phyloP scores from a whole-genome alignment of 35 echinoderm and acorn worm species.

The Eucidaris tribuloides region DNA sequence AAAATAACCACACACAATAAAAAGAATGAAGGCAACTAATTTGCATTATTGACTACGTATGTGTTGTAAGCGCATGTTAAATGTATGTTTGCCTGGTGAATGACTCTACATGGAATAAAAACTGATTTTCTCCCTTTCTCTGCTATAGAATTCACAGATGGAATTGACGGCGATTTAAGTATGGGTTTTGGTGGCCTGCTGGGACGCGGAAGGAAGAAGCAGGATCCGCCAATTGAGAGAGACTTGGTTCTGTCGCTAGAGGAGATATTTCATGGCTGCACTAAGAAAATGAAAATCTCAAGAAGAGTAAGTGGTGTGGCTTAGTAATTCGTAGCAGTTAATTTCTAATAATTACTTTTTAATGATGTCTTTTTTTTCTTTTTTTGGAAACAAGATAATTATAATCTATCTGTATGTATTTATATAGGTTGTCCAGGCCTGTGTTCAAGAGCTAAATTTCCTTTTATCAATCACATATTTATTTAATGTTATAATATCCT shows the following conservation, averaged over 20 bases:
- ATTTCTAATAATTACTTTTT: slow-evolving; percentile 21
- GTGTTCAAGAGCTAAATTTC: slow-evolving; percentile 47
- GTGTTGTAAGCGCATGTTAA: too few species aligned
- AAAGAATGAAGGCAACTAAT: too few species aligned
- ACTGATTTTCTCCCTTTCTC: neutral
- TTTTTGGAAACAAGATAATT: slow-evolving; percentile 36
- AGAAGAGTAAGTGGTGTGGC: slow-evolving; percentile 63
- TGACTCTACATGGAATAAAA: neutral
- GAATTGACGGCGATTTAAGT: slow-evolving; percentile 76
- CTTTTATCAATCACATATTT: slow-evolving; percentile 64
- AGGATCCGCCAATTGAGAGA: slow-evolving; percentile 93
- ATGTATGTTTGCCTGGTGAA: too few species aligned
- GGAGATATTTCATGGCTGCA: slow-evolving; percentile 97
- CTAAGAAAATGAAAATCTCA: slow-evolving; percentile 99
- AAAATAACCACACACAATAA: too few species aligned
- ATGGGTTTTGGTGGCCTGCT: slow-evolving; percentile 94
- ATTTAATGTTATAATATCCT: too few species aligned
- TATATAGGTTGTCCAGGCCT: slow-evolving; percentile 53
- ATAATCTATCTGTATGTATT: slow-evolving; percentile 45
- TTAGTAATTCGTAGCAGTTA: slow-evolving; percentile 59
- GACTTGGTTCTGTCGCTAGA: slow-evolving; percentile 87
- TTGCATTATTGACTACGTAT: too few species aligned
- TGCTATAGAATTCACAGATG: slow-evolving; percentile 88
- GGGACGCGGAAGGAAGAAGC: slow-evolving; percentile 91
- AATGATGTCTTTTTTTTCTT: slow-evolving; percentile 52